A percentile compares a stretch with the other conserved stretches of the same genome.
Evolutionary conservation across 2,888 invertebrate species (phyloP).

Genomic region (Conchocele bisecta): DNA sequence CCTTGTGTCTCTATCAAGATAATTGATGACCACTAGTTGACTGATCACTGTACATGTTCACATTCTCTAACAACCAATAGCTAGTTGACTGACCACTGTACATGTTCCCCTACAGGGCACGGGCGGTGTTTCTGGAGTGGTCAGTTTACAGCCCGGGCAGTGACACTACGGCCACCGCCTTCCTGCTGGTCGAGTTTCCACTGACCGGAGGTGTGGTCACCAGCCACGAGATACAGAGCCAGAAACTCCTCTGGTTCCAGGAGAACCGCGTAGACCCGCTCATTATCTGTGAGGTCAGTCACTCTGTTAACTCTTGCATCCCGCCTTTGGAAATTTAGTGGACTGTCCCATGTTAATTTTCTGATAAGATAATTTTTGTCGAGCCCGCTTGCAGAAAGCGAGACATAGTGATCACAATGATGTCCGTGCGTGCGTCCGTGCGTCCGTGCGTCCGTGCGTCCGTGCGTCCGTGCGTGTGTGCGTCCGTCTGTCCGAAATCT

Average conservation of each 20-base stretch:
- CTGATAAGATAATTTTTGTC: too few species aligned
- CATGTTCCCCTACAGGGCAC: constrained; percentile 84
- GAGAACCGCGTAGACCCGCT: constrained; percentile 64
- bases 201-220: constrained; percentile 75
- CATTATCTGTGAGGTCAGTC: constrained; percentile 72
- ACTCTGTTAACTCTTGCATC: not conserved
- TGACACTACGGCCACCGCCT: constrained; percentile 86
- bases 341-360: not conserved
- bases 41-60: too few species aligned
- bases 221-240: constrained; percentile 69
- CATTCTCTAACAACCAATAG: too few species aligned
- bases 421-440: too few species aligned
- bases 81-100: too few species aligned
- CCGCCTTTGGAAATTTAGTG: not conserved
- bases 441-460: too few species aligned
- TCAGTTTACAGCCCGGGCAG: constrained; percentile 88
- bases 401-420: too few species aligned
- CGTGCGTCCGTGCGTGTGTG: too few species aligned
- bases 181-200: constrained; percentile 73
- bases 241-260: constrained; percentile 68
- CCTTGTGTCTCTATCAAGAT: too few species aligned
- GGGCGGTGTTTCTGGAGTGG: constrained; percentile 88
- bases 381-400: too few species aligned
- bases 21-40: too few species aligned
- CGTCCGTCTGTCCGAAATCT: too few species aligned